Base-by-base conservation (phyloP, 2,113 vertebrate genomes). In the Labrus mixtus region DNA sequence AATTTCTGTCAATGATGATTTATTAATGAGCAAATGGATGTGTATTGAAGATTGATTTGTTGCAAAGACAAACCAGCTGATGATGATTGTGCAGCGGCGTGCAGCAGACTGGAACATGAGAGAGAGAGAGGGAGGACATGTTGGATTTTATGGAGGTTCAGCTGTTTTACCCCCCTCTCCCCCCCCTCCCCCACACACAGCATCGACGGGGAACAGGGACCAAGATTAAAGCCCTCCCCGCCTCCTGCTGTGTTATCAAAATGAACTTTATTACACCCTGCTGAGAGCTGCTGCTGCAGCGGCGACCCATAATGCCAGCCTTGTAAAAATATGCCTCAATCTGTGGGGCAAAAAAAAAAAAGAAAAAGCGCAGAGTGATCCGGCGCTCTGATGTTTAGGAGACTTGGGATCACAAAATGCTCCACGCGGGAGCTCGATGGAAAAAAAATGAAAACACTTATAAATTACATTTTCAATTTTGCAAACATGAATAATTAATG, bases 241-340 rank as follows among this genome's bases (percentile, higher is more conserved):
- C 51, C 81, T 72, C 83, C 83, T 81, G 89, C 87, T 76, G 89
- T 56, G 84, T 83, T 89, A 90, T 91, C 87, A 90, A 83, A 91
- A 90, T 85, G 63, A 91, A 87, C 81, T 87, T 91, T 87, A 89
- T 90, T 81, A 82, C 60, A 67, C 82, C 86, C 80, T 10, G 84
- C 81, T 84, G 85, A 81, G 85, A 79, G 73, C 77, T 69, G 83
- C 77, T 69, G 83, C 78, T 68, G 84, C 87, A 60, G 76, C 41
- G 77, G 79, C 43, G 55, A 84, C 85, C 73, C 73, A 59, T 73
- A 81, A 90, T 73, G 84, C 77, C 76, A 76, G 82, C 76, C 43
- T 76, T 59, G 71, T 75, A 79, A 83, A 85, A 83, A 90, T 60
- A 85, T 68, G 75, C 79, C 58, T 84, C 73, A 68, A 78, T 85